phyloP scores from a whole-genome alignment of 2,113 vertebrate genomes.

The Syrrhaptes paradoxus region DNA sequence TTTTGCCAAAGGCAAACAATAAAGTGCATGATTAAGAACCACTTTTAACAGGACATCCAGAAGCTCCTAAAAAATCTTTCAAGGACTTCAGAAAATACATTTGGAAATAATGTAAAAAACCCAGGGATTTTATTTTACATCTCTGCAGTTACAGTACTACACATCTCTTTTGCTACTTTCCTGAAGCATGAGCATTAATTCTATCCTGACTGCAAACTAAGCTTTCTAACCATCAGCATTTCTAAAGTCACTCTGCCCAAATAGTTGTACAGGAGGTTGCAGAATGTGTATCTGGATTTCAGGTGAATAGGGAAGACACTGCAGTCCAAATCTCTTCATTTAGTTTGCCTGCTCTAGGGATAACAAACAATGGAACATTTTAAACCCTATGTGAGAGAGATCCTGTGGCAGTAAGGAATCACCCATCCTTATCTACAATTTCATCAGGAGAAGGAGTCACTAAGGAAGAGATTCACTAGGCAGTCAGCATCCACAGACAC shows the following conservation, averaged over 20 bases:
- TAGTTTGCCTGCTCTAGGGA: neutral
- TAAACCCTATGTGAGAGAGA: neutral
- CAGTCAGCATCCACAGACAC: neutral
- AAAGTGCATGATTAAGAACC: neutral
- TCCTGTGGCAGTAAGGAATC: neutral
- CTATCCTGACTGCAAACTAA: neutral
- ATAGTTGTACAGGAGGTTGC: neutral
- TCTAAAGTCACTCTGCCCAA: neutral
- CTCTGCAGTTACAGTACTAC: neutral
- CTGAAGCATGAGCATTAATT: neutral
- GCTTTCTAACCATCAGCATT: neutral
- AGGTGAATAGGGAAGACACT: neutral
- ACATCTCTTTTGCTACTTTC: neutral
- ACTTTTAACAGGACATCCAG: neutral
- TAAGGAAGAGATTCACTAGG: neutral
- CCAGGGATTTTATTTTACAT: neutral
- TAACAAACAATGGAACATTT: neutral
- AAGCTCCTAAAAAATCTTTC: slow-evolving; percentile 8
- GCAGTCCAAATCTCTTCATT: neutral
- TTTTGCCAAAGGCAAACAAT: slow-evolving; percentile 39
- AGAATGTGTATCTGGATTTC: neutral
- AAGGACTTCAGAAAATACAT: neutral
- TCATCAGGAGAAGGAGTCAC: neutral
- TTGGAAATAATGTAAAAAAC: neutral
- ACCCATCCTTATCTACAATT: neutral